phyloP scores from a whole-genome alignment of 2,888 invertebrate genomes.

The Salticus scenicus region DNA sequence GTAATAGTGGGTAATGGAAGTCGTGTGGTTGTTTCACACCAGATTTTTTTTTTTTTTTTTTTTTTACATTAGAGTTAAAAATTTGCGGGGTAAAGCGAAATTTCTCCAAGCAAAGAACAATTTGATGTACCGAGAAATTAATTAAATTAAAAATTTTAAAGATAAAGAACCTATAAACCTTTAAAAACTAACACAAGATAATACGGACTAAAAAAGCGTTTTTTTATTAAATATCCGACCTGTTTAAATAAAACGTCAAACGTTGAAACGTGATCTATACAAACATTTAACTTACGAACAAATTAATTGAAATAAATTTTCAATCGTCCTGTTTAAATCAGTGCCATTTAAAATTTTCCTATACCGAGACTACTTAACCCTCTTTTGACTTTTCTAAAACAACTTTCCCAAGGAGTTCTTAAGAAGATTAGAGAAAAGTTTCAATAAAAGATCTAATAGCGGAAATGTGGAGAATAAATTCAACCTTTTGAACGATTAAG shows the following conservation, averaged over 20 bases:
- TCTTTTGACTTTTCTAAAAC: neutral
- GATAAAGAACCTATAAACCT: too few relatives aligned
- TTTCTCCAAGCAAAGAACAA: too few relatives aligned
- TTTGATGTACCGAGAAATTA: too few relatives aligned
- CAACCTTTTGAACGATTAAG: conserved; percentile 68
- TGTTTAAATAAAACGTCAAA: neutral
- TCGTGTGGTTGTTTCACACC: too few relatives aligned
- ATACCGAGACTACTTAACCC: neutral
- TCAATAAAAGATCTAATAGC: conserved; percentile 58
- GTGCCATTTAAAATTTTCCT: conserved; percentile 48
- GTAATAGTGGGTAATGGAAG: too few relatives aligned
- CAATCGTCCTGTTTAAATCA: conserved; percentile 60
- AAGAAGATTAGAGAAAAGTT: conserved; percentile 67
- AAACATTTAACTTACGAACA: conserved; percentile 31
- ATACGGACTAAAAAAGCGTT: too few relatives aligned
- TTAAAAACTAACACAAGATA: too few relatives aligned
- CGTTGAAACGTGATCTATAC: neutral
- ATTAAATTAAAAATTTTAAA: too few relatives aligned
- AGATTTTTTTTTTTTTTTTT: too few relatives aligned
- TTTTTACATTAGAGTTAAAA: too few relatives aligned
- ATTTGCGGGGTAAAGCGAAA: too few relatives aligned
- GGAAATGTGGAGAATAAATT: conserved; percentile 60
- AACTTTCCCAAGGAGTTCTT: conserved; percentile 24
- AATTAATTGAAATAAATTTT: conserved; percentile 67
- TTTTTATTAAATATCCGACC: too few relatives aligned